Percentiles rank a stretch among this genome's conserved stretches.
Evolutionary conservation across 2,113 vertebrate species (phyloP).

Genomic region (Calyptommatus sinebrachiatus): DNA sequence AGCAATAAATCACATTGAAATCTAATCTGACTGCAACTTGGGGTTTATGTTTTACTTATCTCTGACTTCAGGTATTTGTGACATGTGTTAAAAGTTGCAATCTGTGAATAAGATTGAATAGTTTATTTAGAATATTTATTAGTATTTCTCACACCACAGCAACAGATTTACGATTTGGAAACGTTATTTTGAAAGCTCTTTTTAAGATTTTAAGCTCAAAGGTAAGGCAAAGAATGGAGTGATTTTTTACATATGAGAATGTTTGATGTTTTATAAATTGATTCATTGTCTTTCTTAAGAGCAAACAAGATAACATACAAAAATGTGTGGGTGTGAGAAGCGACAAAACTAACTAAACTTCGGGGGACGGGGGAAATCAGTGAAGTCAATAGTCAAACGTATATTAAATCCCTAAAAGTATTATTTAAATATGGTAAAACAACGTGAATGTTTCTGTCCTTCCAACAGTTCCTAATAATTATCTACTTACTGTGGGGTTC

Average conservation of each 20-base stretch:
- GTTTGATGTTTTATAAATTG: too few species aligned
- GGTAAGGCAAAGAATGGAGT: not conserved
- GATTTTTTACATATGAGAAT: not conserved
- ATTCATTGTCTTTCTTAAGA: too few species aligned
- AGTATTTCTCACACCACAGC: not conserved
- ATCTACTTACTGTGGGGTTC: too few species aligned
- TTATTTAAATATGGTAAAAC: too few species aligned
- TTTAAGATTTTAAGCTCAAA: not conserved
- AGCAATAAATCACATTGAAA: conserved; percentile 7
- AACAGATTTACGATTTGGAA: not conserved
- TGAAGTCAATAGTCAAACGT: too few species aligned
- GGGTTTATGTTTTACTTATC: not conserved
- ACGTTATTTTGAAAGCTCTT: not conserved
- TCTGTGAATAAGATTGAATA: conserved; percentile 1
- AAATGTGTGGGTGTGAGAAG: too few species aligned
- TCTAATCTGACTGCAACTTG: not conserved
- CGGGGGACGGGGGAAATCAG: too few species aligned
- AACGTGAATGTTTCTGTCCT: too few species aligned
- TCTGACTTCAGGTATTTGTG: not conserved
- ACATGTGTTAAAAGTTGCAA: not conserved
- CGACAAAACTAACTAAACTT: too few species aligned
- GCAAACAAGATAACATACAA: too few species aligned
- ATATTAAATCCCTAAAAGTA: too few species aligned
- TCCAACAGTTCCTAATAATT: too few species aligned
- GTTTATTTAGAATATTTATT: not conserved